Evolutionary conservation across 2,113 vertebrate species (phyloP).

Genomic region (Serinus canaria): DNA sequence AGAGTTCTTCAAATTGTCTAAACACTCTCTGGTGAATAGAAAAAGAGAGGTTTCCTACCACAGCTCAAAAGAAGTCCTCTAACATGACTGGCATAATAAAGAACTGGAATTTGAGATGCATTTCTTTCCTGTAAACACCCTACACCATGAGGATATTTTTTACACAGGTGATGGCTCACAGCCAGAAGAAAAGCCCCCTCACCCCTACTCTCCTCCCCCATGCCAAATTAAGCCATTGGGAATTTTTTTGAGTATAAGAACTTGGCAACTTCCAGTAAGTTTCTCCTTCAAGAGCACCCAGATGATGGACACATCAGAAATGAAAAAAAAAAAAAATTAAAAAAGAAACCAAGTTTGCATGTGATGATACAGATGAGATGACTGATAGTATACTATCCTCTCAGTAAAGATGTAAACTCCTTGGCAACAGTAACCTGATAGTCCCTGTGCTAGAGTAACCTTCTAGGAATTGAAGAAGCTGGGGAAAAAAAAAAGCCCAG

Average conservation of each 20-base stretch:
- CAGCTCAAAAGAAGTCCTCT: background rate
- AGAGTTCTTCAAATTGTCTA: constrained; percentile 52
- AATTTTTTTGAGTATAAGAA: background rate
- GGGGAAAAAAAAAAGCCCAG: background rate
- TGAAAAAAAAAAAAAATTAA: background rate
- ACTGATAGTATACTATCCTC: background rate
- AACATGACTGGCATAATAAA: constrained; percentile 19
- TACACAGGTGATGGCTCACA: background rate
- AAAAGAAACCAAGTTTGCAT: background rate
- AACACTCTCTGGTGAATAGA: constrained; percentile 19
- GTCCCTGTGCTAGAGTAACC: background rate
- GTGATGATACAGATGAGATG: background rate
- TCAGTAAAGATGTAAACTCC: background rate
- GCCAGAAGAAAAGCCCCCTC: background rate
- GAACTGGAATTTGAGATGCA: background rate
- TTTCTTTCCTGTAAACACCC: background rate
- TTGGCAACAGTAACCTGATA: background rate
- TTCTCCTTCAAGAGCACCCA: background rate
- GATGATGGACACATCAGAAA: background rate
- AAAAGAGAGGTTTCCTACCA: background rate
- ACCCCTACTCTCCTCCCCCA: background rate
- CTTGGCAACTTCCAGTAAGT: background rate
- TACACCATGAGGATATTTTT: background rate
- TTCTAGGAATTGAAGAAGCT: background rate
- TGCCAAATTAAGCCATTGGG: background rate